Percentiles rank a stretch among this genome's conserved stretches.
Evolutionary conservation across 1,140 invertebrate species (phyloP).

Genomic region (Diabrotica virgifera): DNA sequence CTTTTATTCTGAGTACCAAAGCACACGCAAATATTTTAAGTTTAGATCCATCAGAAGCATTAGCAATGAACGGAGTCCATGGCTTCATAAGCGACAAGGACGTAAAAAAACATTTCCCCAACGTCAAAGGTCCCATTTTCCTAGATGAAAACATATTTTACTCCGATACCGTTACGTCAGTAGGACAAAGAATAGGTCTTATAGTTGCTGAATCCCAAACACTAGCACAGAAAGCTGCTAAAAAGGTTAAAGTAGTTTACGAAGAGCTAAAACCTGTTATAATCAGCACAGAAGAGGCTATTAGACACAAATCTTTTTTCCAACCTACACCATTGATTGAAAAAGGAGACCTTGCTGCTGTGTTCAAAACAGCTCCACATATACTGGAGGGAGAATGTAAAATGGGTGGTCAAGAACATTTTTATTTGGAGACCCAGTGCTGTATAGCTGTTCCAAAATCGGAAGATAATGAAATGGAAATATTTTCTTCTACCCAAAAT

Average conservation of each 20-base stretch:
- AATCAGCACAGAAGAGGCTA: constrained; percentile 84
- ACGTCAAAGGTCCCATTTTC: constrained; percentile 66
- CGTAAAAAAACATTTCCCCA: constrained; percentile 53
- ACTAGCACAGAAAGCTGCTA: constrained; percentile 71
- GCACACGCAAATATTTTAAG: constrained; percentile 76
- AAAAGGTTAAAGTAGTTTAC: constrained; percentile 71
- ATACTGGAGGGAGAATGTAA: constrained; percentile 70
- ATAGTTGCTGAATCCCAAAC: constrained; percentile 70
- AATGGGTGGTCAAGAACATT: constrained; percentile 93
- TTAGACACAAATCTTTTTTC: constrained; percentile 68
- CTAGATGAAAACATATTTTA: constrained; percentile 80
- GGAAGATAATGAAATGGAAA: constrained; percentile 81
- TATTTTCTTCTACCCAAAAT: constrained; percentile 81
- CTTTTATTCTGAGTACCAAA: constrained; percentile 73
- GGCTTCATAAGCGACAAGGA: constrained; percentile 72
- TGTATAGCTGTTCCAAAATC: constrained; percentile 72
- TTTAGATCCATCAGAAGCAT: constrained; percentile 70
- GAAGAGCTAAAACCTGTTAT: constrained; percentile 73
- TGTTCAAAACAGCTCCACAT: constrained; percentile 62
- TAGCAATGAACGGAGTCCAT: constrained; percentile 69
- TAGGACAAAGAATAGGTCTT: constrained; percentile 72
- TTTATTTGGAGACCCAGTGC: constrained; percentile 89
- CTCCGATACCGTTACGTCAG: constrained; percentile 63
- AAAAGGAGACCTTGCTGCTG: constrained; percentile 66
- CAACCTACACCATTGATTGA: constrained; percentile 31